Conservation (phyloP, 1,140 invertebrate species). For the Anastrepha obliqua region DNA sequence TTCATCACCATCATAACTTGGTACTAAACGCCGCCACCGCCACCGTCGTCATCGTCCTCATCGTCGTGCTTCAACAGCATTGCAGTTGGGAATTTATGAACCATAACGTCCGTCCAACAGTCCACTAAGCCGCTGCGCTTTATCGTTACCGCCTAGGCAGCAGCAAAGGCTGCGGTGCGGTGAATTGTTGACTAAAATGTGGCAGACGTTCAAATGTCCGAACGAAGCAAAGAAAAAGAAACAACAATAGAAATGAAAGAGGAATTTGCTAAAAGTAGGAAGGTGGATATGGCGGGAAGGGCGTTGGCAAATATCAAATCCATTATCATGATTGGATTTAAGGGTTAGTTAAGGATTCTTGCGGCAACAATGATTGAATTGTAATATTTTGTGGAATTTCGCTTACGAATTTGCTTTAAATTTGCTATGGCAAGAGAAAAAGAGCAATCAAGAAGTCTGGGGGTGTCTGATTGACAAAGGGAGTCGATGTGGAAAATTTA, state of each 20-base stretch:
- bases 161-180: background rate
- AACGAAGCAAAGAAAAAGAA: background rate
- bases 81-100: constrained; percentile 67
- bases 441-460: background rate
- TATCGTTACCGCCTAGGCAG: constrained; percentile 11
- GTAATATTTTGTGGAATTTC: background rate
- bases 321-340: constrained; percentile 32
- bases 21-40: background rate
- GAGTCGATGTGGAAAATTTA: no score
- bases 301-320: constrained; percentile 35
- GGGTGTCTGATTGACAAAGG: no score
- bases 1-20: background rate
- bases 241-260: background rate
- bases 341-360: background rate
- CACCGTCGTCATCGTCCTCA: background rate
- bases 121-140: background rate
- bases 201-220: background rate
- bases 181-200: constrained; percentile 14
- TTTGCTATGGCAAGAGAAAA: background rate
- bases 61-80: constrained; percentile 44
- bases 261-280: background rate
- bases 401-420: background rate
- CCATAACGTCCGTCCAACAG: constrained; percentile 62
- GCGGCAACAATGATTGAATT: background rate
- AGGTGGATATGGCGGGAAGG: background rate